Percentiles rank a stretch among this genome's conserved stretches.
Conservation (phyloP, 92 coral and sea anemone species). For the Paragorgia papillata region DNA sequence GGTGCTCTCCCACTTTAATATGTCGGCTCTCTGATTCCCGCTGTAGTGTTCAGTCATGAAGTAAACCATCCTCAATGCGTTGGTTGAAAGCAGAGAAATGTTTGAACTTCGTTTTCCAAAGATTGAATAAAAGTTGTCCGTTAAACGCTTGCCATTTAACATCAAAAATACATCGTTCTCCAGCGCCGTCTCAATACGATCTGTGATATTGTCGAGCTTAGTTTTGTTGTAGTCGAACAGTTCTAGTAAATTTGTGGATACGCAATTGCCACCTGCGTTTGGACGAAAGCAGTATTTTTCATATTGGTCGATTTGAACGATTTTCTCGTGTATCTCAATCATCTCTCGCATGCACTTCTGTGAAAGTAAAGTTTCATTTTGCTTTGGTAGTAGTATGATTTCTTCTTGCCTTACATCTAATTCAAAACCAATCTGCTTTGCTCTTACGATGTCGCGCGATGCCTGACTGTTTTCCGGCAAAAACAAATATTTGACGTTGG, state of each 20-base stretch:
- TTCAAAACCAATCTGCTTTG: constrained; percentile 7
- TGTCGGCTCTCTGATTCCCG: constrained; percentile 25
- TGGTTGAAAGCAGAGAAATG: not conserved
- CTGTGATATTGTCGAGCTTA: not conserved
- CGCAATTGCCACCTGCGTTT: not conserved
- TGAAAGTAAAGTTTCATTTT: not conserved
- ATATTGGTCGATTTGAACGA: not conserved
- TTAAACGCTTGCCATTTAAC: constrained; percentile 12
- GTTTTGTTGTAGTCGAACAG: constrained; percentile 12
- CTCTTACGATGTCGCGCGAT: not conserved
- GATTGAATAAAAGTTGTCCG: not conserved
- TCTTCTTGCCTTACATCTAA: constrained; percentile 20
- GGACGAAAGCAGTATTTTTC: not conserved
- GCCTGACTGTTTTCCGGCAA: constrained; percentile 17
- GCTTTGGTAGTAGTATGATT: not conserved
- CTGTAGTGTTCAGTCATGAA: constrained; percentile 41
- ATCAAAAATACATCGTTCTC: not conserved
- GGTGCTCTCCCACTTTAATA: too few relatives aligned
- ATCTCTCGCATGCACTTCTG: constrained; percentile 12
- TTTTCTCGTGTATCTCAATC: constrained; percentile 8
- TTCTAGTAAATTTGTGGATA: not conserved
- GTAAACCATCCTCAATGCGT: constrained; percentile 16
- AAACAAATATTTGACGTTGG: not conserved
- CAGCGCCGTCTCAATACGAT: not conserved
- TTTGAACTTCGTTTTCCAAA: not conserved